Conservation (phyloP, 2,888 invertebrate genomes). For the Dastarcus helophoroides region DNA sequence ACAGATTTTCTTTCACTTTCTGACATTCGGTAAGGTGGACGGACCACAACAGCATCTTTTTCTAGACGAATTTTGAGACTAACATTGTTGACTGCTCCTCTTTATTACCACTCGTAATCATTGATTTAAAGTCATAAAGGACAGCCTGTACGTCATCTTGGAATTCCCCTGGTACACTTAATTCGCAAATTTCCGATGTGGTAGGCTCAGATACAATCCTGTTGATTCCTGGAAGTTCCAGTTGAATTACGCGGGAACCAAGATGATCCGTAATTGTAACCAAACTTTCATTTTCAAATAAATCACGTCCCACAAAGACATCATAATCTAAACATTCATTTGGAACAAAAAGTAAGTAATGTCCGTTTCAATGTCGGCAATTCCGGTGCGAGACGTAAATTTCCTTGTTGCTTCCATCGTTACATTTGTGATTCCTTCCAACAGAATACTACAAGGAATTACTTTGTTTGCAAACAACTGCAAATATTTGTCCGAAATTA, state of each 20-base stretch:
- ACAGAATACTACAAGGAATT: slow-evolving; percentile 3
- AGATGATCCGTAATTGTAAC: too few relatives aligned
- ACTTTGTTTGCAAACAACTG: too few relatives aligned
- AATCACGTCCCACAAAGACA: slow-evolving; percentile 11
- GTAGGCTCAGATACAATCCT: slow-evolving; percentile 4
- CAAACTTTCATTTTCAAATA: slow-evolving; percentile 11
- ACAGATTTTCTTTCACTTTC: slow-evolving; percentile 3
- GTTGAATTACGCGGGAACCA: slow-evolving; percentile 9
- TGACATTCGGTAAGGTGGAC: slow-evolving; percentile 1
- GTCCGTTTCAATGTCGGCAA: too few relatives aligned
- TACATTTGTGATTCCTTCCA: slow-evolving; percentile 8
- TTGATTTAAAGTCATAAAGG: slow-evolving; percentile 8
- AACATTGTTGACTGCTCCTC: slow-evolving; percentile 12
- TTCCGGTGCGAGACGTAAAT: slow-evolving; percentile 6
- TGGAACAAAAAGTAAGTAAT: slow-evolving; percentile 9
- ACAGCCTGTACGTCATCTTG: slow-evolving; percentile 3
- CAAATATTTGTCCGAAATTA: too few relatives aligned
- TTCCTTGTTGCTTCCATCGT: slow-evolving; percentile 9
- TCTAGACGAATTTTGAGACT: slow-evolving; percentile 6
- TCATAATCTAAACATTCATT: slow-evolving; percentile 10
- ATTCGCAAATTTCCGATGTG: slow-evolving; percentile 5
- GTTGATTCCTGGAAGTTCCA: slow-evolving; percentile 6
- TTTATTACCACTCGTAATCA: slow-evolving; percentile 14
- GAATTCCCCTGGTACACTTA: slow-evolving; percentile 10
- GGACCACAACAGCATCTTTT: slow-evolving; percentile 3